phyloP scores from a whole-genome alignment of 2,113 vertebrate species.

The Chaetura pelagica region DNA sequence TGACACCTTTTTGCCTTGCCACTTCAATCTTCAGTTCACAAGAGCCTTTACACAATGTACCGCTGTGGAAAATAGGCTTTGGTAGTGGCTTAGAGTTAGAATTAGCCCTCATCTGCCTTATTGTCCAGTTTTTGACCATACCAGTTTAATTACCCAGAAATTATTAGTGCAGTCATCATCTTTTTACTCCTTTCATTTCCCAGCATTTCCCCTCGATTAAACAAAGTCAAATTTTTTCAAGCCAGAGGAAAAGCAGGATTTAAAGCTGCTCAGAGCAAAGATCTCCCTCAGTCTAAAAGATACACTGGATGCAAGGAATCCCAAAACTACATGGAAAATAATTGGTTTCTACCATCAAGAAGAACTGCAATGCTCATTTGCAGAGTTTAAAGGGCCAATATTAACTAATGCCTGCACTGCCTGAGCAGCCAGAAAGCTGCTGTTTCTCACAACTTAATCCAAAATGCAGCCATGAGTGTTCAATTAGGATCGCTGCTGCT shows the following conservation, averaged over 20 bases:
- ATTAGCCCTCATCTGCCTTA: not conserved
- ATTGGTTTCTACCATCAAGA: not conserved
- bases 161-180: not conserved
- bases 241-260: not conserved
- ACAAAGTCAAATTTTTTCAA: not conserved
- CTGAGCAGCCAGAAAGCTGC: accelerated
- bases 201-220: not conserved
- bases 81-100: not conserved
- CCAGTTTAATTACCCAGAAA: slow-evolving; percentile 20
- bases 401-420: not conserved
- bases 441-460: not conserved
- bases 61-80: not conserved
- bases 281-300: not conserved
- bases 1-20: not conserved
- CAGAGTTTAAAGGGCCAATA: not conserved
- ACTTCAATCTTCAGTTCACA: not conserved
- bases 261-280: not conserved
- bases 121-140: not conserved
- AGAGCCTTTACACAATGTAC: not conserved
- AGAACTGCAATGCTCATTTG: not conserved
- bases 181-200: not conserved
- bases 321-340: not conserved
- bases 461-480: accelerated
- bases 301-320: not conserved
- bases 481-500: not conserved